A percentile compares a stretch with the other conserved stretches of the same genome.
These are phyloP conservation scores for Himantopus leucocephalus DNA, from an alignment of 2,113 vertebrate species.

Conservation along the genomic window DNA sequence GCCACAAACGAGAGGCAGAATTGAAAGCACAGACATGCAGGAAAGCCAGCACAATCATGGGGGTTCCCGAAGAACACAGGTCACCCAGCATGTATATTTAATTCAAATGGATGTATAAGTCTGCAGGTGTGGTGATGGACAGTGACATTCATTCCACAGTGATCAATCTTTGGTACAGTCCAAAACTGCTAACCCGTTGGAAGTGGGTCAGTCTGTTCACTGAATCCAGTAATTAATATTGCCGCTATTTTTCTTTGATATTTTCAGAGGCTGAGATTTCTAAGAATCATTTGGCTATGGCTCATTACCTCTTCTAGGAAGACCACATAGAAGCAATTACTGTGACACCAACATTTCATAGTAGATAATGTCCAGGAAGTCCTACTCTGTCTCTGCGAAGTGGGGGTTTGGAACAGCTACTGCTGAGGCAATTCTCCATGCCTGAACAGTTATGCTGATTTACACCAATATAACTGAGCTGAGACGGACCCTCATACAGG, in stretches of 20 bases:
- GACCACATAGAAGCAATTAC: background rate
- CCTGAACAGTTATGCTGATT: background rate
- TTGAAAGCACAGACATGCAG: background rate
- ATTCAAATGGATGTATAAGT: background rate
- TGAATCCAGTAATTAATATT: background rate
- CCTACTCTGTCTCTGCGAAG: background rate
- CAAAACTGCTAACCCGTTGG: background rate
- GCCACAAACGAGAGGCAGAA: background rate
- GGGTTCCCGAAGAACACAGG: background rate
- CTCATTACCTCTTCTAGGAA: slow-evolving; percentile 33
- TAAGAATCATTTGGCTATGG: background rate
- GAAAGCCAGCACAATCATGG: background rate
- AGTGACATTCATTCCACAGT: background rate
- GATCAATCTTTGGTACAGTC: background rate
- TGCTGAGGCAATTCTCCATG: background rate
- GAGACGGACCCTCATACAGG: background rate
- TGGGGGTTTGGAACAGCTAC: background rate
- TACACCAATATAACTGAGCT: background rate
- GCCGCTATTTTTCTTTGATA: background rate
- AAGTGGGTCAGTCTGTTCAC: background rate
- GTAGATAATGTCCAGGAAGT: background rate
- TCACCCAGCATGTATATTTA: background rate
- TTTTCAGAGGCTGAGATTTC: background rate
- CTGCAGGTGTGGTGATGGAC: background rate
- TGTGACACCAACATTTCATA: background rate